phyloP scores from a whole-genome alignment of 2,113 vertebrate genomes.

The Cyprinodon tularosa region DNA sequence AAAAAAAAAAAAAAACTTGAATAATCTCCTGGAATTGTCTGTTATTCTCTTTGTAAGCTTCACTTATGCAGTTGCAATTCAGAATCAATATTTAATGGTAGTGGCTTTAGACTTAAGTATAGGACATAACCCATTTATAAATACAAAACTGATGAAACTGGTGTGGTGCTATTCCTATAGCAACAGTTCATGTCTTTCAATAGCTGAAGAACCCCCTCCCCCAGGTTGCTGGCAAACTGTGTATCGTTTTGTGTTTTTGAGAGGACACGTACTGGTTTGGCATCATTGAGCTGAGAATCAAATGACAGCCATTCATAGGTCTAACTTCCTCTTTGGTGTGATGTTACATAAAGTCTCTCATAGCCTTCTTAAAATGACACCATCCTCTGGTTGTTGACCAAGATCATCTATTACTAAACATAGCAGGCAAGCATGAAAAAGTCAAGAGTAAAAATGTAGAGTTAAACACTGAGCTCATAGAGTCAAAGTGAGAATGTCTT shows the following conservation, averaged over 20 bases:
- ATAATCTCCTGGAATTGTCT: no score
- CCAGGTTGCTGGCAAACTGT: not conserved
- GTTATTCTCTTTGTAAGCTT: no score
- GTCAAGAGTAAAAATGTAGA: not conserved
- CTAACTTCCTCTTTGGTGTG: not conserved
- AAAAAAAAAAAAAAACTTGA: no score
- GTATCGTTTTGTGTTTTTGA: not conserved
- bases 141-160: not conserved
- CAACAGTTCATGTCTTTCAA: not conserved
- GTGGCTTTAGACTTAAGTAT: not conserved
- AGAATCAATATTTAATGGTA: not conserved
- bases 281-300: conserved; percentile 10
- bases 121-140: not conserved
- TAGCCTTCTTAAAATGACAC: not conserved
- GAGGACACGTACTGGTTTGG: conserved; percentile 4
- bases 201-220: not conserved
- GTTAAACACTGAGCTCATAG: not conserved
- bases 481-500: not conserved
- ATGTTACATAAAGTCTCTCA: not conserved
- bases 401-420: not conserved
- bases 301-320: conserved; percentile 11
- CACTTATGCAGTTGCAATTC: not conserved
- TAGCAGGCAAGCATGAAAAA: not conserved
- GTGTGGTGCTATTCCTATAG: not conserved
- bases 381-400: not conserved